phyloP scores from a whole-genome alignment of 2,797 vertebrate genomes.

The Chloroceryle amazona region DNA sequence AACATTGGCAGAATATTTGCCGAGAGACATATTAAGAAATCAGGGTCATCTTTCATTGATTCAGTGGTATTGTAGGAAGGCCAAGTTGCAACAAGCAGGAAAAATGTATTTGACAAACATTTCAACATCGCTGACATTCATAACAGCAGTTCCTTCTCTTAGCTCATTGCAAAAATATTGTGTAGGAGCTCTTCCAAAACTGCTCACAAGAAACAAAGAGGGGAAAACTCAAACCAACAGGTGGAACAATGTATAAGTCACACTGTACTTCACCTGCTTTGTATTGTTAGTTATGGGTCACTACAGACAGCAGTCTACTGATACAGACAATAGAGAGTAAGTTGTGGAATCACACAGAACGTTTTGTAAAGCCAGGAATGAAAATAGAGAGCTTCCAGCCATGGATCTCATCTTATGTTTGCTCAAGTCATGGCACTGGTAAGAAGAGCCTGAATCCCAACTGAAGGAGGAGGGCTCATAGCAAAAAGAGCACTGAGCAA shows the following conservation, averaged over 20 bases:
- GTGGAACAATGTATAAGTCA: neutral
- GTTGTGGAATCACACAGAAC: neutral
- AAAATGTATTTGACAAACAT: neutral
- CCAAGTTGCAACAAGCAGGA: neutral
- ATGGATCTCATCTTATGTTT: neutral
- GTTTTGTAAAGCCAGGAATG: neutral
- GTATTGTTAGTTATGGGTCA: neutral
- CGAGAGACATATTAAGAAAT: neutral
- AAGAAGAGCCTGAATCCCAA: neutral
- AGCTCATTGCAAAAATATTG: neutral
- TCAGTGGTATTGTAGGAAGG: neutral
- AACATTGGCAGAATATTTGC: neutral
- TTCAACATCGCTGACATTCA: neutral
- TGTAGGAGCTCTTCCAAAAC: neutral
- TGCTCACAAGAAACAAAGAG: neutral
- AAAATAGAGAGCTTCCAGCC: neutral
- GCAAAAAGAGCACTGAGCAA: neutral
- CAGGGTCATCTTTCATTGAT: neutral
- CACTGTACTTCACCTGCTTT: neutral
- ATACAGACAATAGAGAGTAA: neutral
- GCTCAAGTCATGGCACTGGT: neutral
- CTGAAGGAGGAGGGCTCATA: neutral
- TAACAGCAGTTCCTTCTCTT: neutral
- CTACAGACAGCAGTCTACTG: neutral
- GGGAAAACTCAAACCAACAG: neutral